Percentiles rank a stretch among this genome's conserved stretches.
Evolutionary conservation across 2,888 invertebrate species (phyloP).

Genomic region (Stenodera caucasica): DNA sequence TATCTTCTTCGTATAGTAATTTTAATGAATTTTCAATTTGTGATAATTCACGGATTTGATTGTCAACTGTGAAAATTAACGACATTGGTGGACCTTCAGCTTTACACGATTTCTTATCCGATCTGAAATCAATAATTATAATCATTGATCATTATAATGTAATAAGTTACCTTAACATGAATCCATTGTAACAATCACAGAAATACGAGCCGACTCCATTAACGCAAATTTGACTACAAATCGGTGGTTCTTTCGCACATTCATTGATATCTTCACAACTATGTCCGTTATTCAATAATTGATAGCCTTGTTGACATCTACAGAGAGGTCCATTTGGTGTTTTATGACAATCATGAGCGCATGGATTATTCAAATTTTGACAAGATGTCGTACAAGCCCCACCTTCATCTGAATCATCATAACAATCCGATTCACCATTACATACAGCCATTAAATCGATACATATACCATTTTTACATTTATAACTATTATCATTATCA

Average conservation of each 20-base stretch:
- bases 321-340: constrained; percentile 72
- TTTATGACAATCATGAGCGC: constrained; percentile 63
- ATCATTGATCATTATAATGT: too few species aligned
- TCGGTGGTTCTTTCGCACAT: constrained; percentile 60
- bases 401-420: constrained; percentile 71
- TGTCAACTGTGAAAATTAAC: constrained; percentile 60
- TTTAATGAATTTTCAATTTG: constrained; percentile 47
- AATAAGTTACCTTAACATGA: constrained; percentile 59
- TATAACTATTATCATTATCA: constrained; percentile 47
- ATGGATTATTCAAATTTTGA: constrained; percentile 51
- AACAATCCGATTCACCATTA: constrained; percentile 65
- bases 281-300: constrained; percentile 57
- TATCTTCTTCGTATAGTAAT: constrained; percentile 55
- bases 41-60: constrained; percentile 61
- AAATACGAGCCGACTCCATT: constrained; percentile 61
- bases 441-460: constrained; percentile 67
- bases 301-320: constrained; percentile 64
- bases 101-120: constrained; percentile 69
- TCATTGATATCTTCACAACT: constrained; percentile 73
- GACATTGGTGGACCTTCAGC: constrained; percentile 61
- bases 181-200: constrained; percentile 66
- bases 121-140: constrained; percentile 46
- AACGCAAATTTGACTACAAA: constrained; percentile 69
- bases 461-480: constrained; percentile 67
- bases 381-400: constrained; percentile 64